Evolutionary conservation across 2,888 invertebrate species (phyloP).

Genomic region (Chrysolina americana): DNA sequence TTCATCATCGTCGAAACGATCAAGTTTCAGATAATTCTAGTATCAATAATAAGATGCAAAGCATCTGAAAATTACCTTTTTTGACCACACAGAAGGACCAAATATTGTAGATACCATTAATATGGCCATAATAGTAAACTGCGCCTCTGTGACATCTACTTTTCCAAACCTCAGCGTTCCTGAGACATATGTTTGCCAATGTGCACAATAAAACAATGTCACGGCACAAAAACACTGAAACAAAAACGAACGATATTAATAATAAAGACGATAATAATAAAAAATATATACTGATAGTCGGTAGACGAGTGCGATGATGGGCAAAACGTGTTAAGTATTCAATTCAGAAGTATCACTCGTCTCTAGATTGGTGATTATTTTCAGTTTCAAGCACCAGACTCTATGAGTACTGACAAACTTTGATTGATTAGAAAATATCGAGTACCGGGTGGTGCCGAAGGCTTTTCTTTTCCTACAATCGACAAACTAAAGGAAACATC

Average conservation of each 20-base stretch:
- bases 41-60: conserved; percentile 6
- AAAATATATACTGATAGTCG: too few relatives aligned
- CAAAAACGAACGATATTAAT: conserved; percentile 30
- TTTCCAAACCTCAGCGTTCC: conserved; percentile 92
- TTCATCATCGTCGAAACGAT: background rate
- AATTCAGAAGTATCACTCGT: too few relatives aligned
- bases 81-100: conserved; percentile 90
- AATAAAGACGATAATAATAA: background rate
- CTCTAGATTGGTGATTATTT: too few relatives aligned
- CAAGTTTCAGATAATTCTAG: too few relatives aligned
- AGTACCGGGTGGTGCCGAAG: too few relatives aligned
- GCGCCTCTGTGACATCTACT: conserved; percentile 98
- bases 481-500: too few relatives aligned
- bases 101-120: conserved; percentile 89
- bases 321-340: too few relatives aligned
- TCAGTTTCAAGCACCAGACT: too few relatives aligned
- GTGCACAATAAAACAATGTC: conserved; percentile 97
- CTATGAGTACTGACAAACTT: too few relatives aligned
- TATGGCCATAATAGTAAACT: conserved; percentile 91
- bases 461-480: too few relatives aligned
- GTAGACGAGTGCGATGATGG: too few relatives aligned
- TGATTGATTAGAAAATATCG: too few relatives aligned
- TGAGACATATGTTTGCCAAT: conserved; percentile 99
- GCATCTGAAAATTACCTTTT: conserved; percentile 72
- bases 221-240: conserved; percentile 93